These are phyloP conservation scores for Istiophorus platypterus DNA, from an alignment of 2,113 vertebrate species.

Conservation along the genomic window DNA sequence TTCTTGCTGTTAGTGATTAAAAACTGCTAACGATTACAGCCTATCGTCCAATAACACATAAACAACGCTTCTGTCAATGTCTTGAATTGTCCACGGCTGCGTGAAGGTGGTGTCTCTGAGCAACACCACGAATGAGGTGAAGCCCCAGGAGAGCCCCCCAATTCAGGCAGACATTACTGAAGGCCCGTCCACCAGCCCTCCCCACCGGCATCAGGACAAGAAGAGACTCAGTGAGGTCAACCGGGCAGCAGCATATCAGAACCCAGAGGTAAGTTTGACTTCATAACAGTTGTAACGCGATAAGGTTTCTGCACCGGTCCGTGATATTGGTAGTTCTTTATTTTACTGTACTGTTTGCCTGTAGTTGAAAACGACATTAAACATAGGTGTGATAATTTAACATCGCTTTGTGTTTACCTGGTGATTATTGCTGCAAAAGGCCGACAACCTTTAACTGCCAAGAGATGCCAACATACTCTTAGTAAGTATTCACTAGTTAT, in stretches of 20 bases:
- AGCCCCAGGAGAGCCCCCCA: slow-evolving; percentile 61
- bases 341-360: neutral
- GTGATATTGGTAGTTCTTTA: neutral
- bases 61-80: neutral
- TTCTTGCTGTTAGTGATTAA: slow-evolving; percentile 10
- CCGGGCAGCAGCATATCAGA: slow-evolving; percentile 83
- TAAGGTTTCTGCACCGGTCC: neutral
- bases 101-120: slow-evolving; percentile 87
- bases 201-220: slow-evolving; percentile 39
- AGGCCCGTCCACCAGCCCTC: slow-evolving; percentile 22
- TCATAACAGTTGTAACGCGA: neutral
- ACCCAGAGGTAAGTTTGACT: slow-evolving; percentile 80
- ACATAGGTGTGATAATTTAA: neutral
- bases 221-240: slow-evolving; percentile 78
- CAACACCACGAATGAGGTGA: slow-evolving; percentile 70
- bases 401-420: neutral
- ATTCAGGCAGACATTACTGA: slow-evolving; percentile 40
- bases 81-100: slow-evolving; percentile 27
- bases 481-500: neutral
- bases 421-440: neutral
- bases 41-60: neutral
- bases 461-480: neutral
- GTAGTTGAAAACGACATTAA: neutral
- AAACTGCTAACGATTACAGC: neutral
- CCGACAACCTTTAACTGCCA: neutral